Base-by-base conservation (phyloP, 2,797 vertebrate species). In the Manis crassicaudata region DNA sequence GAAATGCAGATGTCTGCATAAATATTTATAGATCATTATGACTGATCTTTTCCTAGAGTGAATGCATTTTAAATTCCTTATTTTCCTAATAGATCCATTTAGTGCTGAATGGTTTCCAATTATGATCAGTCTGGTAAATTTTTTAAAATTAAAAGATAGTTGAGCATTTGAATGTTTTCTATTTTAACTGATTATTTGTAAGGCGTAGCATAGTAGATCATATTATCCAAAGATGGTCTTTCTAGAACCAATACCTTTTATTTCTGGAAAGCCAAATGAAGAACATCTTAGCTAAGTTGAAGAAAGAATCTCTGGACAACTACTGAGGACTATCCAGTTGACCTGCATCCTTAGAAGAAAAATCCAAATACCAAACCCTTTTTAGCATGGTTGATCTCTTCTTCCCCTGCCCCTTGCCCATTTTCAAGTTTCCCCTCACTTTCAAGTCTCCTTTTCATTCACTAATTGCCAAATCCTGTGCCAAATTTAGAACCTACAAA, bases 1-100 rank as follows among this genome's bases (percentile, higher is more conserved):
- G 90, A 95, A 96, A 96, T 94, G n/a, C 91, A 95, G 75, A 86
- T 94, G 52, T 92, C 60, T 96, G 94, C 58, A 92, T 91, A 94
- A 90, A 94, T 96, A 95, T 90, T 96, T 96, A 83, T 94, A 85
- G 60, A 86, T 89, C 40, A 67, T 91, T 91, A 83, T 94, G 89
- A 92, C 52, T 76, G n/a, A 76, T 89, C 16, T 87, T 72, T 91
- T 95, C 58, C 65, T 92, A 60, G 52, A 95, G 35, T 72, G 52
- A 94, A 86, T 95, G 21, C 32, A 89, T 81, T 83, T 94, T 75
- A 52, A 93, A 80, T 86, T 93, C 1, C 72, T 88, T 86, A 43
- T 88, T 95, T 97, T 95, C 60, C 52, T 85, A 94, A 89, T 52
- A 92, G 60, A 90, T 54, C 14, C 77, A 92, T 90, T 95, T 96